phyloP scores from a whole-genome alignment of 2,888 invertebrate species.

The Lydus trimaculatus region DNA sequence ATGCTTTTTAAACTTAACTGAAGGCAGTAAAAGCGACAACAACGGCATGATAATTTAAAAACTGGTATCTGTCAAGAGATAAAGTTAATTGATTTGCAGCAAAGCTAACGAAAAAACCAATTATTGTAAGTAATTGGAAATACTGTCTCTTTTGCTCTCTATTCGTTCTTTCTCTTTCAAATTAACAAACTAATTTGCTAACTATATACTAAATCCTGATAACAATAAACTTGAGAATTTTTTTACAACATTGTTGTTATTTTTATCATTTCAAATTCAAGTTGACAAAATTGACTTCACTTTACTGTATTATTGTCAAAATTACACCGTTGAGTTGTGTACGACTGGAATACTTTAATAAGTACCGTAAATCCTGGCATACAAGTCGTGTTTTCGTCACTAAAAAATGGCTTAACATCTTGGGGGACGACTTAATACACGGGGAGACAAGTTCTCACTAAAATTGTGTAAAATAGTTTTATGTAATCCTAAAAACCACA shows the following conservation, averaged over 20 bases:
- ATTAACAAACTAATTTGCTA: background rate
- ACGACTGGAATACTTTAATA: too few relatives aligned
- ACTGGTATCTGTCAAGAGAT: slow-evolving; percentile 4
- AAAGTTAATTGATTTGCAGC: slow-evolving; percentile 1
- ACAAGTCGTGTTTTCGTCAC: too few relatives aligned
- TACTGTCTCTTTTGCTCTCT: background rate
- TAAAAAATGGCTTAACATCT: too few relatives aligned
- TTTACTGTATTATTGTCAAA: background rate
- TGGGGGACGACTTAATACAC: too few relatives aligned
- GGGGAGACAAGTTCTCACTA: background rate
- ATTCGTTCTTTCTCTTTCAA: background rate
- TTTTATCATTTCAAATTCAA: background rate
- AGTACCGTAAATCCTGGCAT: too few relatives aligned
- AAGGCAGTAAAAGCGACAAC: slow-evolving; percentile 1
- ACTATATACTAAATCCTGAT: background rate
- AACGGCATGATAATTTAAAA: background rate
- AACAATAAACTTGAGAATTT: background rate
- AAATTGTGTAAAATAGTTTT: background rate
- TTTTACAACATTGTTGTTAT: background rate
- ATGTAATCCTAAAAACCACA: background rate
- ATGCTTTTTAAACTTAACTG: background rate
- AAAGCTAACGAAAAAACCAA: background rate
- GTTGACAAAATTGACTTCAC: background rate
- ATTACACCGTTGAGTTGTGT: background rate
- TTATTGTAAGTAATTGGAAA: slow-evolving; percentile 2